These are phyloP conservation scores for Hypena proboscidalis DNA, from an alignment of 2,888 invertebrate species.

Conservation along the genomic window DNA sequence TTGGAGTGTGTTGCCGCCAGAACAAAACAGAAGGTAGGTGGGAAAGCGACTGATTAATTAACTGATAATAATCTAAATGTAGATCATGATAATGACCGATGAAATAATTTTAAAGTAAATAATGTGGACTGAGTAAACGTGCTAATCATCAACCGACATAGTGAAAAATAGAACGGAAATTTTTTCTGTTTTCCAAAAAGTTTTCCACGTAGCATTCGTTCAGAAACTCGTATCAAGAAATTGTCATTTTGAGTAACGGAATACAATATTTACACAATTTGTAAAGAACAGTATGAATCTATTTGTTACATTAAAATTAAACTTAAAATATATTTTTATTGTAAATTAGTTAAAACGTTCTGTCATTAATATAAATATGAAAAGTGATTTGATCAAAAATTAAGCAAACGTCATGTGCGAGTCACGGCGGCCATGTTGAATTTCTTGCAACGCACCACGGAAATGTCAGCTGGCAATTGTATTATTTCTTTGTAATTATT, in stretches of 20 bases:
- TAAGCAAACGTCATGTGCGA: slow-evolving; percentile 74
- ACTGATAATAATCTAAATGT: slow-evolving; percentile 11
- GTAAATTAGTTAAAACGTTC: no score
- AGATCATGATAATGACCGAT: slow-evolving; percentile 21
- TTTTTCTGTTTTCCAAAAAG: slow-evolving; percentile 39
- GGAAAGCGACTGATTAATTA: slow-evolving; percentile 16
- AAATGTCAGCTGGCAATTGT: slow-evolving; percentile 85
- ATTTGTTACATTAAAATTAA: slow-evolving; percentile 35
- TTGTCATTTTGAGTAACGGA: slow-evolving; percentile 10
- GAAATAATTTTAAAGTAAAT: slow-evolving; percentile 21
- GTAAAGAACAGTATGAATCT: not conserved
- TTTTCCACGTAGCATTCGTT: slow-evolving; percentile 66
- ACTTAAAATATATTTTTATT: slow-evolving; percentile 25
- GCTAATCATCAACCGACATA: slow-evolving; percentile 23
- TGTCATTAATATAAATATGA: no score
- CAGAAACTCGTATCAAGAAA: slow-evolving; percentile 48
- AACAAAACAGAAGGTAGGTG: slow-evolving; percentile 92
- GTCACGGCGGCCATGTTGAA: slow-evolving; percentile 83
- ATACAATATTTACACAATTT: not conserved
- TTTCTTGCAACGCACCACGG: slow-evolving; percentile 83
- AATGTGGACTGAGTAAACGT: slow-evolving; percentile 23
- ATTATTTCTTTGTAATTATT: slow-evolving; percentile 70
- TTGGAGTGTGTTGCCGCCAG: slow-evolving; percentile 94
- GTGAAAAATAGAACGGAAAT: slow-evolving; percentile 28
- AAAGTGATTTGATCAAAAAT: slow-evolving; percentile 51